Conservation (phyloP, 2,113 vertebrate species). For the Theristicus caerulescens region DNA sequence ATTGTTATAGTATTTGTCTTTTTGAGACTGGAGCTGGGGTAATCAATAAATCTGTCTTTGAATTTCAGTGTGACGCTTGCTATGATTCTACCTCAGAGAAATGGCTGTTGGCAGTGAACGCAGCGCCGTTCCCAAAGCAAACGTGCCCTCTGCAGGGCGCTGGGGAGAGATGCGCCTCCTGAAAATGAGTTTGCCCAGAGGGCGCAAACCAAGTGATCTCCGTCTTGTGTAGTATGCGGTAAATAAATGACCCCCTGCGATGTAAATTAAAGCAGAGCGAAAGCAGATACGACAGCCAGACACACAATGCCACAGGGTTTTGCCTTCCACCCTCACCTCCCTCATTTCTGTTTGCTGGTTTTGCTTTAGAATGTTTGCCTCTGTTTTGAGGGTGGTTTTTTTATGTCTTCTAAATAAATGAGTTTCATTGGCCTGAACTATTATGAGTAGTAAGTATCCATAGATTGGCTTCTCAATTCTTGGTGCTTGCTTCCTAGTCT, state of each 20-base stretch:
- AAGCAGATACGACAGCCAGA: background rate
- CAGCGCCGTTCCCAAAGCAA: background rate
- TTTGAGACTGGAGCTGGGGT: background rate
- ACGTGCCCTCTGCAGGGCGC: slow-evolving; percentile 62
- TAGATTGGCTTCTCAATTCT: accelerated
- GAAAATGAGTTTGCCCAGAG: accelerated
- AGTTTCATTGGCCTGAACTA: background rate
- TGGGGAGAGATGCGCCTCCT: background rate
- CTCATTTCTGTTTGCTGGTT: background rate
- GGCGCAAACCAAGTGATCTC: accelerated
- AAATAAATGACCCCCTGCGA: background rate
- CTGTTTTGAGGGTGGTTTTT: accelerated
- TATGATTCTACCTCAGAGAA: background rate
- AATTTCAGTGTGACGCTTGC: background rate
- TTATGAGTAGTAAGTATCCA: accelerated
- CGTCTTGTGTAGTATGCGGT: accelerated
- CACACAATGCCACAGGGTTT: background rate
- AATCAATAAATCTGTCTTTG: background rate
- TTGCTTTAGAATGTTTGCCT: background rate
- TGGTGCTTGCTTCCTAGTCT: background rate
- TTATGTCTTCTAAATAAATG: no score
- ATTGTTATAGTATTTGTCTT: background rate
- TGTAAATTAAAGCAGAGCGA: background rate
- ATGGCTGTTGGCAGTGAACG: background rate
- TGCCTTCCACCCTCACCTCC: background rate